A percentile compares a stretch with the other conserved stretches of the same genome.
These are phyloP conservation scores for Drosophila aldrichi DNA, from an alignment of 2,888 invertebrate species.

Conservation along the genomic window DNA sequence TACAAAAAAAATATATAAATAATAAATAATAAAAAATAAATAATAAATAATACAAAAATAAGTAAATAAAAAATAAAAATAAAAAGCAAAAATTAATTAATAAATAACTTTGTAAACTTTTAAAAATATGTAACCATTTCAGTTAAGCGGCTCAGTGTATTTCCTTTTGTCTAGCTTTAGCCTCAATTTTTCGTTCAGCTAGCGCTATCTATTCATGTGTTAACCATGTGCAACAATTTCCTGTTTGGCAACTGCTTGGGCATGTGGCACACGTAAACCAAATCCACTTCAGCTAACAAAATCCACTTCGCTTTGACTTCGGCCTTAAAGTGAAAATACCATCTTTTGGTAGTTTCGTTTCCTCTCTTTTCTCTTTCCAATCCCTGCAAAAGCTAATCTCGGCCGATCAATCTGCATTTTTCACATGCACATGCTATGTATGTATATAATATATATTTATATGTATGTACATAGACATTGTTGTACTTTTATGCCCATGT, in stretches of 20 bases:
- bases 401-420: conserved; percentile 56
- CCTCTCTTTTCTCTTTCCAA: no score
- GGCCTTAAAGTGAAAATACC: conserved; percentile 23
- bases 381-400: conserved; percentile 35
- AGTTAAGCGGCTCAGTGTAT: neutral
- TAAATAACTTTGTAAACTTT: no score
- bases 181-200: conserved; percentile 15
- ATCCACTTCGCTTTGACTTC: conserved; percentile 22
- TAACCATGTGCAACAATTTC: conserved; percentile 52
- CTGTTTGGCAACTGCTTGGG: conserved; percentile 25
- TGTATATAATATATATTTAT: neutral
- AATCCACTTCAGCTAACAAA: conserved; percentile 19
- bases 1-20: no score
- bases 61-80: no score
- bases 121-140: no score
- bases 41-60: no score
- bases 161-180: neutral
- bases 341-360: conserved; percentile 13
- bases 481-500: conserved; percentile 53
- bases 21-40: no score
- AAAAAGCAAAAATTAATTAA: no score
- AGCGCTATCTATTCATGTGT: conserved; percentile 32
- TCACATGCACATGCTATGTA: conserved; percentile 30
- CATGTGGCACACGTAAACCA: conserved; percentile 36
- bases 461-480: conserved; percentile 21